Evolutionary conservation across 2,113 vertebrate species (phyloP), one percentile per base, ranked within the genome.

Genomic region (Rutilus rutilus): DNA sequence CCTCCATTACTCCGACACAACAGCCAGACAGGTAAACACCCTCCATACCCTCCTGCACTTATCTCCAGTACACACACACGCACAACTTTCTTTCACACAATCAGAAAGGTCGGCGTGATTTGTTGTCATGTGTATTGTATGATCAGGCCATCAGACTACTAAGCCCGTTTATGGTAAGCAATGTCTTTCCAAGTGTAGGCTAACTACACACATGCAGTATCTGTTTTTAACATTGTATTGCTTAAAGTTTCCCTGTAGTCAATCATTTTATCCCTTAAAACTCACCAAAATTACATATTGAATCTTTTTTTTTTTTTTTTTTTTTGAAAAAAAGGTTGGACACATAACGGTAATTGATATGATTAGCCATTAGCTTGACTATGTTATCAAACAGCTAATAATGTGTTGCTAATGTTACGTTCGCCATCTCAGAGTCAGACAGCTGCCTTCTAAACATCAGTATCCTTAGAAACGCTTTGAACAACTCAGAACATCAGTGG

Each of bases 1-100:
- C 77, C 82, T 85, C 86, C 62, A 85, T 89, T 82, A 87, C 76
- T 65, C 14, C 19, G 65, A 79, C 67, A 75, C 69, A 85, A 71
- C 79, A 65, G 71, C n/a, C 69, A 54, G 47, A 71, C 82, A 89
- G 85, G 76, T 85, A 89, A 54, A 86, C 82, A 82, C 82, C 75
- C 85, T 60, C 77, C 65, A 57, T 39, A 77, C 76, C 73, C 30
- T 81, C 50, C 78, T 85, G 25, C 19, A 86, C 82, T 89, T 86
- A 89, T 89, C 88, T 89, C 52, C 30, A 50, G 15, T 65, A 30
- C 23, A 82, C 85, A 88, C 74, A 78, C 64, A 54, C 83, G 78
- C 42, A 54, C 60, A 78, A n/a, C 59, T 60, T 60, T 52, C 62
- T 52, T 39, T 52, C 73, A 64, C 54, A 76, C 74, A 50, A 14